Conservation (phyloP, 92 coral and sea anemone species). For the Parazoanthus atlanticus region DNA sequence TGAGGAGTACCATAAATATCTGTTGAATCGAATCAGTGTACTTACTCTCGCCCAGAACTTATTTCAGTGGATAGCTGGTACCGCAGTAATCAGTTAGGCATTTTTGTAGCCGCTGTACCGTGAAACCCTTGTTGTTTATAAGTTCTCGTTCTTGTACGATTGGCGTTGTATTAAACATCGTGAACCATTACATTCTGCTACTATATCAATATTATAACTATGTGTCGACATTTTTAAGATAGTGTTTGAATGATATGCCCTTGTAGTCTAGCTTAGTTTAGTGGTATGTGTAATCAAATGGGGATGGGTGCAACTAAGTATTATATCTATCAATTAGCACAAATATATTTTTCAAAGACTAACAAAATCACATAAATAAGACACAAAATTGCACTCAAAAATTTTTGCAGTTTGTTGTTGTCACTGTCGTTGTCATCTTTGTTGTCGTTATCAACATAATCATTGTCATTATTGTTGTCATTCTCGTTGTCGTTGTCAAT, state of each 20-base stretch:
- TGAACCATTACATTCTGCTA: background rate
- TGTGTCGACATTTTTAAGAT: background rate
- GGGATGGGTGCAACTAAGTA: background rate
- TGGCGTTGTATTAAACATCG: slow-evolving; percentile 1
- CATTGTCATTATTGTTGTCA: background rate
- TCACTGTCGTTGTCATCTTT: background rate
- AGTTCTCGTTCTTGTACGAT: background rate
- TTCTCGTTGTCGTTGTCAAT: no score
- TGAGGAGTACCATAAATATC: no score
- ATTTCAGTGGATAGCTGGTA: no score
- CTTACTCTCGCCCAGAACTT: background rate
- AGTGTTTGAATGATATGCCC: background rate
- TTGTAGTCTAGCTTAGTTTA: background rate
- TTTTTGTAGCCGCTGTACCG: no score
- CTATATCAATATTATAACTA: background rate
- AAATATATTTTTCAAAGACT: slow-evolving; percentile 5
- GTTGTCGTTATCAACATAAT: no score
- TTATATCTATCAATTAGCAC: slow-evolving; percentile 10
- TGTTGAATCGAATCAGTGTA: slow-evolving; percentile 1
- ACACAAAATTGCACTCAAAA: slow-evolving; percentile 6
- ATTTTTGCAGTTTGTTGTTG: slow-evolving; percentile 13
- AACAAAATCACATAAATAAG: slow-evolving; percentile 3
- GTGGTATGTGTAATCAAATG: background rate
- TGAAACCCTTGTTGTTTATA: no score
- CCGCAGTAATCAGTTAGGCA: no score